Base-by-base conservation (phyloP, 2,888 invertebrate species). In the Latrodectus elegans region DNA sequence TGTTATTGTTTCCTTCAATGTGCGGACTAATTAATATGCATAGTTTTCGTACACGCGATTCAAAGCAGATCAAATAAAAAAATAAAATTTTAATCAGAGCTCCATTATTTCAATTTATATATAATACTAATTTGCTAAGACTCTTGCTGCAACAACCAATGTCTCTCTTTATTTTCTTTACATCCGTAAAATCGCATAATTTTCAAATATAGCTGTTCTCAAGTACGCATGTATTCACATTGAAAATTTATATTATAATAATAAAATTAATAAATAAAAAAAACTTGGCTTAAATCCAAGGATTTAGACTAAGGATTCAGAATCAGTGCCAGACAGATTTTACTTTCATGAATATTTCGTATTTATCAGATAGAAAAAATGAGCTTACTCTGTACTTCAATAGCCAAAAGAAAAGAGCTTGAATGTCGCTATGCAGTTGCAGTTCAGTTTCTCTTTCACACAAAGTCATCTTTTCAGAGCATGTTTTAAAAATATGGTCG, bases 381-480 rank as follows among this genome's bases (percentile, higher is more conserved):
- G 60, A 26, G 26, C 77, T 81, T 72, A 87, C 86, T 70, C 81
- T 72, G 26, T 55, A 87, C 53, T 81, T 87, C 15, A 87, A 65
- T 14, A 87, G 12, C 81, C 81, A 87, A 68, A 81, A 72, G 1
- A 77, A 81, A 14, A 87, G 22, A 11, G 51, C 72, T 52, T 87
- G 86, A 14, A 73, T 38, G 49, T 87, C 76, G 12, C 81, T 76
- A 73, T 76, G 76, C 11, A 11, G 17, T 73, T 87, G 86, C n/a
- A 73, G 53, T 73, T 51, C 22, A 12, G 55, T 53, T 60, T 81
- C 81, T 14, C 60, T 81, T 55, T 87, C 76, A 51, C 70, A 77
- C 72, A 85, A 79, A n/a, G 73, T 65, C 8, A 67, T 85, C 15
- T 70, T 80, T 8, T 85, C 55, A 49, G 68, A 60, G 4, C 53